Evolutionary conservation across 2,113 vertebrate genomes (phyloP), one percentile per base, ranked within the genome.

Genomic region (Etheostoma spectabile): DNA sequence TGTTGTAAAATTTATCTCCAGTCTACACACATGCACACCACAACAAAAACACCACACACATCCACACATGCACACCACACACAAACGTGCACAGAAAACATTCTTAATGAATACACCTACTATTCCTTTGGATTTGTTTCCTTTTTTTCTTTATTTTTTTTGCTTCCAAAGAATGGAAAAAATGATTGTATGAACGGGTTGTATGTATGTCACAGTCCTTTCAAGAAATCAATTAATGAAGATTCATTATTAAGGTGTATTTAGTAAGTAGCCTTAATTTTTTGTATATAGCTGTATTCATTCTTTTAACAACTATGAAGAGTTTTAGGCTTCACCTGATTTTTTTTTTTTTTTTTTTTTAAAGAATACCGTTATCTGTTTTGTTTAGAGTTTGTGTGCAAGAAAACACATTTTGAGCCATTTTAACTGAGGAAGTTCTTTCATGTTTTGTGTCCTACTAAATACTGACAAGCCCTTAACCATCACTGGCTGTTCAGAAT

Each of bases 341-440:
- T 93, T 91, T 90, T 74, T 87, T 89, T 92, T 91, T 89, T 79
- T 84, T 52, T 86, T 90, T 93, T 94, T 92, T 61, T 72, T n/a
- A n/a, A 94, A 93, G 90, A 95, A 93, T 80, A 92, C 85, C 87
- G 89, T 92, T 92, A 88, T 88, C 89, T 95, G 87, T 94, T 93
- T 93, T 95, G 94, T 95, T 94, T 89, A 91, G 94, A 93, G 89
- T 93, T 94, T 95, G 92, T 93, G 92, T 94, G 93, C 90, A 93
- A 90, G 94, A 94, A 96, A 94, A 95, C 82, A 96, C 94, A 93
- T 95, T 96, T 95, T 95, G 95, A 96, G 95, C 95, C 96, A 96
- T 96, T n/a, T 95, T 94, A 95, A 95, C 94, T 94, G 96, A 96
- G 95, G 95, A 96, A 94, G 91, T 92, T 93, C 93, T 95, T 95